phyloP scores from a whole-genome alignment of 2,797 vertebrate genomes.

The Amphiprion clarkii region DNA sequence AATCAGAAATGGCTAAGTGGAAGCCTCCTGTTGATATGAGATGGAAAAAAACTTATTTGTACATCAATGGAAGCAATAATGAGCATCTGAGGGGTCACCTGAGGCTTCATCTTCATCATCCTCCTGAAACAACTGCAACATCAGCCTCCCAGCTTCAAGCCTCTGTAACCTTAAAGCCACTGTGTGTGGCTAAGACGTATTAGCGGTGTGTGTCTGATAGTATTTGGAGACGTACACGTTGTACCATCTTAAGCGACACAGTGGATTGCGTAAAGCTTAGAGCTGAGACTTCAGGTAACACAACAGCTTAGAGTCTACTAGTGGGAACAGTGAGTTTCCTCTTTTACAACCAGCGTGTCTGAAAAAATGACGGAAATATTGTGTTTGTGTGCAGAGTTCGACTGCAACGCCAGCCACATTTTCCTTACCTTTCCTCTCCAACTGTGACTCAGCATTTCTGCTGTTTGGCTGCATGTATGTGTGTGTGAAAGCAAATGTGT shows the following conservation, averaged over 20 bases:
- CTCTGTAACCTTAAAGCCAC: neutral
- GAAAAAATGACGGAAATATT: slow-evolving; percentile 1
- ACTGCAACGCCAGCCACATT: slow-evolving; percentile 37
- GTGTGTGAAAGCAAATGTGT: neutral
- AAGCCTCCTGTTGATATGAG: too few species aligned
- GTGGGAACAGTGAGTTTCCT: slow-evolving; percentile 40
- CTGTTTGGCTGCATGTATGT: slow-evolving; percentile 18
- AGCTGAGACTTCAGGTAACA: slow-evolving; percentile 37
- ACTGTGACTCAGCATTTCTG: slow-evolving; percentile 64
- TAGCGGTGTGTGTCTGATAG: slow-evolving; percentile 44
- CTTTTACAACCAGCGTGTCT: slow-evolving; percentile 9
- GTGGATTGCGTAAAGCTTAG: slow-evolving; percentile 27
- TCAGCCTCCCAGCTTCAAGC: neutral
- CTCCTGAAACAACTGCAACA: neutral
- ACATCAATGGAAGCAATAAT: neutral
- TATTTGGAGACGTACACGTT: slow-evolving; percentile 38
- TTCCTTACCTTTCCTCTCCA: slow-evolving; percentile 64
- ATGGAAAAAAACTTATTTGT: too few species aligned
- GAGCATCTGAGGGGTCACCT: neutral
- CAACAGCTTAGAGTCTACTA: slow-evolving; percentile 29
- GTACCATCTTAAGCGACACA: slow-evolving; percentile 42
- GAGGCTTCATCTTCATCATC: neutral
- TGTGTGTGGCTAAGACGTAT: slow-evolving; percentile 37
- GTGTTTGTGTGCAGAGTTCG: slow-evolving; percentile 12
- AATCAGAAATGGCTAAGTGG: too few species aligned